phyloP scores from a whole-genome alignment of 2,797 vertebrate genomes.

The Typhlichthys subterraneus region DNA sequence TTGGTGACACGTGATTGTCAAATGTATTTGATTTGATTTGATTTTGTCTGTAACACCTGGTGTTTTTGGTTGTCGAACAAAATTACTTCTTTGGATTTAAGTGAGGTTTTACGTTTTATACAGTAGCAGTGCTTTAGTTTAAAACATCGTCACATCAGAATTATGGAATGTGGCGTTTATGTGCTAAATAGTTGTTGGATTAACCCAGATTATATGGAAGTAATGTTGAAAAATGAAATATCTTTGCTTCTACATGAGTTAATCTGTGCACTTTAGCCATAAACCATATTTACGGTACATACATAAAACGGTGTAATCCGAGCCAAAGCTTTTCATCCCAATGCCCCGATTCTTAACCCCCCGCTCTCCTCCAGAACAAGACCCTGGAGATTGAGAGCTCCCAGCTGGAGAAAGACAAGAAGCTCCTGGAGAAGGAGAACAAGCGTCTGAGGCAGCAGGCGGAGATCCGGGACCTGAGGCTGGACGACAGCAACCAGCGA shows the following conservation, averaged over 20 bases:
- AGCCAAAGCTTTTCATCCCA: slow-evolving; percentile 16
- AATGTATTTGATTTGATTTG: no score
- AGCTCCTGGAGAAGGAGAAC: slow-evolving; percentile 96
- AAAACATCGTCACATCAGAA: no score
- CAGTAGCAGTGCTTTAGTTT: no score
- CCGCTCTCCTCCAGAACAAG: slow-evolving; percentile 73
- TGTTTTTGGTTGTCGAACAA: no score
- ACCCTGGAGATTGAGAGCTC: slow-evolving; percentile 92
- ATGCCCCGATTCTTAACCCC: not conserved
- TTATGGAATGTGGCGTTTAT: no score
- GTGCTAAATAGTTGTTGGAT: slow-evolving; percentile 9
- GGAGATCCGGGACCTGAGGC: slow-evolving; percentile 91
- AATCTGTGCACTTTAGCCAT: slow-evolving; percentile 27
- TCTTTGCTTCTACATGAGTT: not conserved
- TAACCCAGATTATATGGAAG: slow-evolving; percentile 38
- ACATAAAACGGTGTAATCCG: slow-evolving; percentile 16
- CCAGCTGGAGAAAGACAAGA: slow-evolving; percentile 96
- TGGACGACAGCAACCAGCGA: slow-evolving; percentile 91
- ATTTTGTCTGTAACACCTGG: no score
- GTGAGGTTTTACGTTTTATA: no score
- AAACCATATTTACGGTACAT: slow-evolving; percentile 32
- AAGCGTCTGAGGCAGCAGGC: slow-evolving; percentile 94
- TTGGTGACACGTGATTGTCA: no score
- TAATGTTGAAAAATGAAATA: not conserved
- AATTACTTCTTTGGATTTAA: no score